Evolutionary conservation across 1,140 invertebrate genomes (phyloP), one percentile per base, ranked within the genome.

Genomic region (Eumaeus atala): DNA sequence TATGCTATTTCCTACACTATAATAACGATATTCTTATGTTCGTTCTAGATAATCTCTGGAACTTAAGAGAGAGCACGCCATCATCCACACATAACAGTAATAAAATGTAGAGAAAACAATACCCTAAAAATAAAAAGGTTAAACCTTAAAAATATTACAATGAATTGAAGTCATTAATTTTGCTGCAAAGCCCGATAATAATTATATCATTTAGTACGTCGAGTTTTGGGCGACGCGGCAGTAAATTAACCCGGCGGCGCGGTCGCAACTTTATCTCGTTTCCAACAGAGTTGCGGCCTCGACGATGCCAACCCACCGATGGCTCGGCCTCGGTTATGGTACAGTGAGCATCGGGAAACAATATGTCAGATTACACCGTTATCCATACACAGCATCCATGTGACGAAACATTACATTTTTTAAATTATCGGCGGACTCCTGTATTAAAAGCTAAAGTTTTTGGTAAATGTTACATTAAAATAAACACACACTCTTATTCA

Each of bases 221-320:
- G 51, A 52, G 51, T 16, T 14, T 48, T 33, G 48, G 17, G 37
- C 36, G 51, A 52, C 36, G 37, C 37, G 51, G 53, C 54, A 60
- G 55, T 70, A 70, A 66, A 70, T 70, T 70, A 70, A 57, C 60
- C 51, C 48, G 48, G 35, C 51, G 48, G 53, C 34, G 57, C 40
- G 57, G 55, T 51, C 56, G 60, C 59, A 63, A 70, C 60, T 67
- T 70, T 70, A 70, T 70, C 65, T 65, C 54, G 58, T 70, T 66
- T 61, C 60, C 58, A 61, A 59, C 35, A 52, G 51, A 52, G 51
- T 40, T 40, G 51, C 59, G 47, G 47, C 35, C 55, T 36, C 47
- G 33, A 36, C 57, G 47, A 56, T 47, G 48, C 38, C 51, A 34
- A 37, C 33, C 56, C 48, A 12, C 55, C 55, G 40, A 51, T 57